A percentile compares a stretch with the other conserved stretches of the same genome.
Evolutionary conservation across 1,140 invertebrate genomes (phyloP).

Genomic region (Lordiphosa collinella): DNA sequence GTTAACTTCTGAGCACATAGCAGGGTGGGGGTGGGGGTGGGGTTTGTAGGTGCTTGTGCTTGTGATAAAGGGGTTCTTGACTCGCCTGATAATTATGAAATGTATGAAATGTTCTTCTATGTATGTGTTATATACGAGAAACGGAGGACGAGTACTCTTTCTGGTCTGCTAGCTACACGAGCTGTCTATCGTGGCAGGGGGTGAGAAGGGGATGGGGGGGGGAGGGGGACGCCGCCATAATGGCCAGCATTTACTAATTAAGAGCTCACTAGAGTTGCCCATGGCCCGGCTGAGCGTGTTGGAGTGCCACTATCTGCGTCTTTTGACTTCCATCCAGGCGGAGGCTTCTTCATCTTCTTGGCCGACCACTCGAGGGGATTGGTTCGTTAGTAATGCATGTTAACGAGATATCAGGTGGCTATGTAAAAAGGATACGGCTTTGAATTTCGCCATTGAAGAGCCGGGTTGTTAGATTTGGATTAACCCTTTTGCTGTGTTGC

Average conservation of each 20-base stretch:
- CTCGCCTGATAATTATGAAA: conserved; percentile 72
- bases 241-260: conserved; percentile 74
- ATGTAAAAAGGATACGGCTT: conserved; percentile 10
- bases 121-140: conserved; percentile 61
- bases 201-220: neutral
- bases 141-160: conserved; percentile 20
- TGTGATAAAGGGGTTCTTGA: conserved; percentile 74
- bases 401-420: conserved; percentile 71
- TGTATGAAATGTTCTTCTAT: conserved; percentile 64
- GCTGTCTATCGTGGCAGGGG: conserved; percentile 12
- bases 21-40: neutral
- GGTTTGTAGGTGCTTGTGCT: conserved; percentile 58
- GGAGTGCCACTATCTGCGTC: conserved; percentile 43
- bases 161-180: conserved; percentile 49
- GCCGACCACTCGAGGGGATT: conserved; percentile 23
- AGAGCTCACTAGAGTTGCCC: conserved; percentile 62
- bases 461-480: conserved; percentile 7
- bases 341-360: conserved; percentile 1
- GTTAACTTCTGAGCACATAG: conserved; percentile 47
- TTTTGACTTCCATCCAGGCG: conserved; percentile 12
- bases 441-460: conserved; percentile 5
- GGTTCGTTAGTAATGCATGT: conserved; percentile 65
- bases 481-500: conserved; percentile 16
- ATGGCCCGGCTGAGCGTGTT: conserved; percentile 51
- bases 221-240: conserved; percentile 51